Percentiles rank a stretch among this genome's conserved stretches.
phyloP scores from a whole-genome alignment of 2,113 vertebrate species.

The Gasterosteus aculeatus region DNA sequence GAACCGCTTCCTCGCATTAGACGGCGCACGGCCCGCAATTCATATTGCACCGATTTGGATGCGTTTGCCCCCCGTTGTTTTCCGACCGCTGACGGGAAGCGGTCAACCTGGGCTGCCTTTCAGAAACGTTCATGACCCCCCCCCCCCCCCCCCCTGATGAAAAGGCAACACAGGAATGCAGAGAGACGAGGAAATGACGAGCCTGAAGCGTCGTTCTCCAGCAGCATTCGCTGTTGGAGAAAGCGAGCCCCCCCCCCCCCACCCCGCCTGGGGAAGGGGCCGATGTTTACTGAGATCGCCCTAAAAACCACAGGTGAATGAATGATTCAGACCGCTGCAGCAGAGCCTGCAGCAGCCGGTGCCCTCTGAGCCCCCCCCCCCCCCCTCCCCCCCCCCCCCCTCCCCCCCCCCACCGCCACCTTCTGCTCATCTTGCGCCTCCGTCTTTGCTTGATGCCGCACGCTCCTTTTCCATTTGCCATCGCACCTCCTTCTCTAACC shows the following conservation, averaged over 20 bases:
- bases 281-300: constrained; percentile 48
- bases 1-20: constrained; percentile 6
- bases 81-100: constrained; percentile 40
- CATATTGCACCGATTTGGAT: constrained; percentile 53
- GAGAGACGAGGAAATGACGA: constrained; percentile 5
- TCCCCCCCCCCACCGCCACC: constrained; percentile 20
- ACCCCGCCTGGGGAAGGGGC: too few relatives aligned
- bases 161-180: constrained; percentile 21
- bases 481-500: constrained; percentile 24
- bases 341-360: constrained; percentile 33
- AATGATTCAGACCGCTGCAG: constrained; percentile 58
- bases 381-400: constrained; percentile 30
- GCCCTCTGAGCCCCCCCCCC: constrained; percentile 24
- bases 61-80: constrained; percentile 16
- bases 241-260: too few relatives aligned
- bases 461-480: constrained; percentile 40
- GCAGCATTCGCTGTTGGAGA: too few relatives aligned
- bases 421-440: constrained; percentile 55
- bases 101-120: constrained; percentile 18
- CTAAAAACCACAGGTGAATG: constrained; percentile 52
- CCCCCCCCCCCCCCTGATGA: neutral
- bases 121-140: constrained; percentile 43
- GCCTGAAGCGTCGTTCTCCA: constrained; percentile 16
- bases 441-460: constrained; percentile 32
- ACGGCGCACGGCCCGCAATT: too few relatives aligned